These are phyloP conservation scores for Callimorpha dominula DNA, from an alignment of 2,888 invertebrate species.

Conservation along the genomic window DNA sequence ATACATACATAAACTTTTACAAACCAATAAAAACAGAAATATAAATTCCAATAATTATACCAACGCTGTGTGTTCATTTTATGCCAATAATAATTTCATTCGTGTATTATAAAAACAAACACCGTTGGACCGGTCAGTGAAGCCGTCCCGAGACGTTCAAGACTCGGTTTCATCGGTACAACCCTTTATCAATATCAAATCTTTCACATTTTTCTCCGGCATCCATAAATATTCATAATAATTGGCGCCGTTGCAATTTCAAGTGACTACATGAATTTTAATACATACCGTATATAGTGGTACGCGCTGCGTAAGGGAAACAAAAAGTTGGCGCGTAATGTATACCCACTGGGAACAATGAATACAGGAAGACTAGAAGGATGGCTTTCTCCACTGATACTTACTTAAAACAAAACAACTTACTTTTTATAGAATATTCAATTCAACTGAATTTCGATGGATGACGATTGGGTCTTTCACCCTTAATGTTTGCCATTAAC, in stretches of 20 bases:
- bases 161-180: slow-evolving; percentile 56
- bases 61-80: slow-evolving; percentile 34
- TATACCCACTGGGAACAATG: slow-evolving; percentile 54
- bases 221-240: slow-evolving; percentile 74
- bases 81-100: slow-evolving; percentile 47
- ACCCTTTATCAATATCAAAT: slow-evolving; percentile 69
- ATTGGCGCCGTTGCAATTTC: slow-evolving; percentile 63
- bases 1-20: slow-evolving; percentile 33
- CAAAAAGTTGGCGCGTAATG: slow-evolving; percentile 57
- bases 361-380: slow-evolving; percentile 52
- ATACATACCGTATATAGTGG: slow-evolving; percentile 64
- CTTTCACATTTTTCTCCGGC: slow-evolving; percentile 61
- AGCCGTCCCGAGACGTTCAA: slow-evolving; percentile 33
- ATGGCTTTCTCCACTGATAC: slow-evolving; percentile 41
- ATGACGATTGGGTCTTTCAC: slow-evolving; percentile 34
- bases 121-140: slow-evolving; percentile 49
- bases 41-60: slow-evolving; percentile 41
- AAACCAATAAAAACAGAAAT: slow-evolving; percentile 37
- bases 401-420: slow-evolving; percentile 39
- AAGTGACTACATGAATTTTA: slow-evolving; percentile 71
- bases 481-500: slow-evolving; percentile 33
- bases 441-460: slow-evolving; percentile 37
- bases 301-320: slow-evolving; percentile 36
- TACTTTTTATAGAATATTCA: slow-evolving; percentile 37
- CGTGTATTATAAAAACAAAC: slow-evolving; percentile 61